Base-by-base conservation (phyloP, 2,797 vertebrate genomes). In the Lacerta viridis region DNA sequence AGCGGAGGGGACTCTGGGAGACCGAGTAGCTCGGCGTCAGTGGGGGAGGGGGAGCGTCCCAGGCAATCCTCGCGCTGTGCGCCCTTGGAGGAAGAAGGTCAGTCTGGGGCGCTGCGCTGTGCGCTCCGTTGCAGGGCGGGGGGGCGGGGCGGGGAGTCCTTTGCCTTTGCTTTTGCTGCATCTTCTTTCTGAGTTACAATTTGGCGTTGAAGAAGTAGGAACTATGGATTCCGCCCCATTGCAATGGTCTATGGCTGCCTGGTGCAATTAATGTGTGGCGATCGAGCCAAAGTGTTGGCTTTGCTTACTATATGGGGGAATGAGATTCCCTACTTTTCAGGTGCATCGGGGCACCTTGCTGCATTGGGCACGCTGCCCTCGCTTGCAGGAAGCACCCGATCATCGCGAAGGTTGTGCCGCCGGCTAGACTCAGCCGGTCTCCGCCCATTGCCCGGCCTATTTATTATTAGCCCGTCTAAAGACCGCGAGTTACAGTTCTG, bases 81-180 rank as follows among this genome's bases (percentile, higher is more conserved):
- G 55, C 82, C 87, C 77, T 85, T 89, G 55, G 76, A 20, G 39
- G 3, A 74, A 85, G 87, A 74, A 89, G 87, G 87, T 78, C 36
- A 80, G 83, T 64, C 8, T 15, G 50, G 50, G 9, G 61, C 36
- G 15, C 4, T 5, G 5, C 3, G 20, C 59, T 23, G 20, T 1
- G 23, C 72, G 13, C 72, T n/a, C 7, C 20, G 13, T 43, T 2
- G 74, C 23, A 11, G 8, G 13, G 10, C 15, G 69, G 69, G 71
- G 4, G 4, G 6, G 2, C n/a, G n/a, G n/a, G n/a, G n/a, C n/a
- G 15, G 23, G n/a, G n/a, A 33, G 20, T 18, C 46, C 1, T 15
- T 2, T 9, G 66, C 23, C 61, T 36, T 10, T 15, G 2, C 29
- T 66, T 36, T 10, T 15, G 3, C 29, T 77, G 41, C 25, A 15